Percentiles rank a stretch among this genome's conserved stretches.
phyloP scores from a whole-genome alignment of 2,888 invertebrate species.

The Autographa pulchrina region DNA sequence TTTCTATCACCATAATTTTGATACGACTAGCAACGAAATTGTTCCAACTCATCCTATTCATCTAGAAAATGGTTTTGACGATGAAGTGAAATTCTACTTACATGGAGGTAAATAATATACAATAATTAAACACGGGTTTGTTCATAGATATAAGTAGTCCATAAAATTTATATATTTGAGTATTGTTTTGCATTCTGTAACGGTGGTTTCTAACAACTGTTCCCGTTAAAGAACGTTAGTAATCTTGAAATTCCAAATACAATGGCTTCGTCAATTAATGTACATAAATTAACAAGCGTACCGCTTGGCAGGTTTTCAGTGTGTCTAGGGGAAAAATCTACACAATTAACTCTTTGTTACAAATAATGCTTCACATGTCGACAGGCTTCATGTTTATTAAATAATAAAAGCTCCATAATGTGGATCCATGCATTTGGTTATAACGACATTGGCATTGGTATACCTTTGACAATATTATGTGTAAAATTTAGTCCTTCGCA shows the following conservation, averaged over 20 bases:
- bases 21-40: slow-evolving; percentile 66
- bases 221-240: neutral
- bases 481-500: too few species aligned
- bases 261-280: neutral
- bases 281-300: slow-evolving; percentile 3
- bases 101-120: slow-evolving; percentile 73
- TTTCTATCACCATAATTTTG: slow-evolving; percentile 83
- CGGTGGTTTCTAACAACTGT: too few species aligned
- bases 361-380: slow-evolving; percentile 17
- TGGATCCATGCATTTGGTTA: neutral
- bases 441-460: too few species aligned
- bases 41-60: slow-evolving; percentile 68
- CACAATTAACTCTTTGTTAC: slow-evolving; percentile 10
- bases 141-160: too few species aligned
- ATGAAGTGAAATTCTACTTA: slow-evolving; percentile 72
- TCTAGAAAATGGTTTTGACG: slow-evolving; percentile 76
- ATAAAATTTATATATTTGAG: too few species aligned
- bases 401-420: slow-evolving; percentile 20
- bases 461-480: too few species aligned
- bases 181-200: too few species aligned
- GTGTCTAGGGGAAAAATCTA: neutral
- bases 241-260: neutral
- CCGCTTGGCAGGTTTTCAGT: slow-evolving; percentile 8
- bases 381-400: slow-evolving; percentile 16
- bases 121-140: neutral